These are phyloP conservation scores for Dysdera silvatica DNA, from an alignment of 1,140 invertebrate species.

Conservation along the genomic window DNA sequence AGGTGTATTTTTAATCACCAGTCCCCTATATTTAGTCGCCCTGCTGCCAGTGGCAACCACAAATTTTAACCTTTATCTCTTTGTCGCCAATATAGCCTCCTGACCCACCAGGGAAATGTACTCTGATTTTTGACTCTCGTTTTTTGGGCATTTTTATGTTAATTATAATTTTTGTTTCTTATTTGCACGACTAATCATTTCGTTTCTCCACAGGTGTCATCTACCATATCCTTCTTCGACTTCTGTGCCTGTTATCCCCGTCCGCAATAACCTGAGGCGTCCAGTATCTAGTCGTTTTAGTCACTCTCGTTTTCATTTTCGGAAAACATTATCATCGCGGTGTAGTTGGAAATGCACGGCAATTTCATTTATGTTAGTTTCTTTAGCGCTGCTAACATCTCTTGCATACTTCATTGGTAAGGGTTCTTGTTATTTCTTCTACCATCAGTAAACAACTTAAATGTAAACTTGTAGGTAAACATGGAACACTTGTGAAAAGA, in stretches of 20 bases:
- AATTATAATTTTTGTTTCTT: not conserved
- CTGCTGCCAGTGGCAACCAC: too few species aligned
- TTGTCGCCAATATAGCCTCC: too few species aligned
- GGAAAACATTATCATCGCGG: constrained; percentile 79
- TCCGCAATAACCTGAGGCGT: constrained; percentile 43
- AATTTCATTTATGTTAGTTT: constrained; percentile 78
- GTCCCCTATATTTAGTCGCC: too few species aligned
- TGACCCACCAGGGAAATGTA: too few species aligned
- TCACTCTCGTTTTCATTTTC: constrained; percentile 78
- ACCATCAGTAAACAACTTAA: too few species aligned
- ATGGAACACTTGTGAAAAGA: too few species aligned
- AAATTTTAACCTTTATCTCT: too few species aligned
- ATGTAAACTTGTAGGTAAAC: too few species aligned
- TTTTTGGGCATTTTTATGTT: too few species aligned
- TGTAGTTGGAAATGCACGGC: constrained; percentile 93
- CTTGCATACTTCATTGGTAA: constrained; percentile 90
- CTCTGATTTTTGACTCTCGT: too few species aligned
- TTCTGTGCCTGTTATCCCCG: constrained; percentile 47
- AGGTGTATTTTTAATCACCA: too few species aligned
- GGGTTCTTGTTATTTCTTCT: too few species aligned
- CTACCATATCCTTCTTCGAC: constrained; percentile 61
- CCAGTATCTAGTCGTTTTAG: constrained; percentile 38
- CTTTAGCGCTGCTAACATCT: constrained; percentile 77
- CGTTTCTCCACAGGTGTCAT: constrained; percentile 38
- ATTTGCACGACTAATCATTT: not conserved